Evolutionary conservation across 2,888 invertebrate genomes (phyloP).

Genomic region (Tiphia femorata): DNA sequence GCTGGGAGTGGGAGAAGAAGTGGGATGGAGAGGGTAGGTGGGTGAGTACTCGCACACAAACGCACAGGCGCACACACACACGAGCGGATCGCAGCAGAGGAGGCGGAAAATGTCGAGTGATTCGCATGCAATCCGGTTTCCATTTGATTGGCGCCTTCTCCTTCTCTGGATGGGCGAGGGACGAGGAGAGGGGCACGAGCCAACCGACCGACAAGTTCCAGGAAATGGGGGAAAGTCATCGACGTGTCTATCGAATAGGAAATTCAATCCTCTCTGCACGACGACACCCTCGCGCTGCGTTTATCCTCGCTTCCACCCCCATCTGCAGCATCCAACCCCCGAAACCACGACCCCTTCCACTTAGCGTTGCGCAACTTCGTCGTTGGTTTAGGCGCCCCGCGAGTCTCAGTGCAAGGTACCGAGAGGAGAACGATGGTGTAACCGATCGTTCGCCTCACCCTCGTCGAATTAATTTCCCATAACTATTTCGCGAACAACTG

Average conservation of each 20-base stretch:
- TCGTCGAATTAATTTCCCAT: too few species aligned
- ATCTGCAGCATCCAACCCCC: too few species aligned
- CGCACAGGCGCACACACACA: background rate
- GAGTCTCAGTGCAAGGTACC: too few species aligned
- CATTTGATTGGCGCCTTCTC: constrained; percentile 31
- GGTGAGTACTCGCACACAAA: background rate
- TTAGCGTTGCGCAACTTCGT: too few species aligned
- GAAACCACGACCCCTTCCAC: too few species aligned
- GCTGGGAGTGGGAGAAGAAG: too few species aligned
- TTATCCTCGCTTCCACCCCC: too few species aligned
- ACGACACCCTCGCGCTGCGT: too few species aligned
- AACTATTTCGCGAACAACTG: too few species aligned
- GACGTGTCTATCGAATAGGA: constrained; percentile 7
- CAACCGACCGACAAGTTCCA: constrained; percentile 23
- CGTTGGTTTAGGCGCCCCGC: too few species aligned
- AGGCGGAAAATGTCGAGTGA: constrained; percentile 28
- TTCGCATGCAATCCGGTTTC: constrained; percentile 18
- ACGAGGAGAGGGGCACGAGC: constrained; percentile 17
- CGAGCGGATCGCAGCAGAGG: constrained; percentile 15
- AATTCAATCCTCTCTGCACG: background rate
- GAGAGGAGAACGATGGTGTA: too few species aligned
- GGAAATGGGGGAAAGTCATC: constrained; percentile 21
- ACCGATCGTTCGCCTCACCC: too few species aligned
- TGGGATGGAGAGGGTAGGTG: background rate
- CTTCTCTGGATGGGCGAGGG: constrained; percentile 13